Conservation (phyloP, 2,113 vertebrate genomes). For the Montifringilla adamsi region DNA sequence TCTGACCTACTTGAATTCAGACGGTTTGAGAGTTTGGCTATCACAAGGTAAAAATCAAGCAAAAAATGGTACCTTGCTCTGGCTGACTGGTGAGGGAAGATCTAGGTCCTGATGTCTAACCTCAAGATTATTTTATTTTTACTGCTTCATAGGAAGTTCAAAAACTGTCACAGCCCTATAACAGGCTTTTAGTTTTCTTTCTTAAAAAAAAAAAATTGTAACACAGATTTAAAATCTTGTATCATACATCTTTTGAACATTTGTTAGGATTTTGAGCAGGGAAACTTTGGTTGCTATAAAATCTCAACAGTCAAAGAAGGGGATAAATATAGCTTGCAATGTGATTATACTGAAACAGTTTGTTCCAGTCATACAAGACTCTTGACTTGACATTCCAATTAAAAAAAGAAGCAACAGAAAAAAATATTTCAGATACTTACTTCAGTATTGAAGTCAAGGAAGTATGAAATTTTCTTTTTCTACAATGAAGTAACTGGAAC, state of each 20-base stretch:
- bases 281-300: slow-evolving; percentile 27
- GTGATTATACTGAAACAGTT: slow-evolving; percentile 50
- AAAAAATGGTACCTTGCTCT: not conserved
- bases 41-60: not conserved
- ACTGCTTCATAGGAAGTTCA: not conserved
- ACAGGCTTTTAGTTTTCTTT: not conserved
- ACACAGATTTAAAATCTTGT: not conserved
- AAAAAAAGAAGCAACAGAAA: slow-evolving; percentile 32
- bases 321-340: slow-evolving; percentile 49
- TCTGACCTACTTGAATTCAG: not conserved
- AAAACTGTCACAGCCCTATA: not conserved
- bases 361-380: slow-evolving; percentile 43
- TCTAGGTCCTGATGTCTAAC: not conserved
- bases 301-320: slow-evolving; percentile 18
- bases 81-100: not conserved
- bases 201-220: not conserved
- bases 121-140: not conserved
- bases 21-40: not conserved
- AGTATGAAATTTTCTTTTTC: not conserved
- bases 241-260: not conserved
- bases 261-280: slow-evolving; percentile 2
- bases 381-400: slow-evolving; percentile 51
- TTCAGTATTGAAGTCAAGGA: not conserved
- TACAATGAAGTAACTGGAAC: not conserved
- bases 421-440: slow-evolving; percentile 18